phyloP scores from a whole-genome alignment of 2,888 invertebrate genomes.

The Sisyra terminalis region DNA sequence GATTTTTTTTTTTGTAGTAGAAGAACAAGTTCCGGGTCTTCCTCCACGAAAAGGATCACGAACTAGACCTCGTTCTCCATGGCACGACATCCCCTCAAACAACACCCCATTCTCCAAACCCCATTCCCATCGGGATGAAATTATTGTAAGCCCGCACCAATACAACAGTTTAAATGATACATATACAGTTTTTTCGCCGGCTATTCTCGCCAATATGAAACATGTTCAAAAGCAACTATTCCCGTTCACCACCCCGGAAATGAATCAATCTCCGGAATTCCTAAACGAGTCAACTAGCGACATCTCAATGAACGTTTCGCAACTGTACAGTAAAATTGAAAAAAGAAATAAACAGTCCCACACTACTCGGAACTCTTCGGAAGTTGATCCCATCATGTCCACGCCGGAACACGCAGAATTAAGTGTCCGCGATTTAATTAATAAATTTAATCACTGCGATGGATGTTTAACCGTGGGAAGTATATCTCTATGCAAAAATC shows the following conservation, averaged over 20 bases:
- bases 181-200: too few species aligned
- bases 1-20: conserved; percentile 7
- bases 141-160: conserved; percentile 7
- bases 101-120: conserved; percentile 15
- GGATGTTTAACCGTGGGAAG: conserved; percentile 14
- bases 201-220: too few species aligned
- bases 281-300: neutral
- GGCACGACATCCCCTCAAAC: conserved; percentile 20
- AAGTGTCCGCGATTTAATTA: conserved; percentile 20
- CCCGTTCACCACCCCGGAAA: too few species aligned
- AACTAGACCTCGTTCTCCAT: conserved; percentile 16
- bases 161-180: too few species aligned
- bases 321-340: conserved; percentile 9
- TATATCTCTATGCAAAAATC: conserved; percentile 11
- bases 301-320: conserved; percentile 9
- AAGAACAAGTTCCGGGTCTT: conserved; percentile 10
- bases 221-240: neutral
- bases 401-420: conserved; percentile 12
- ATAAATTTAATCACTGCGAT: conserved; percentile 20
- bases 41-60: conserved; percentile 8
- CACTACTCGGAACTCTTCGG: conserved; percentile 16
- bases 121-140: conserved; percentile 10
- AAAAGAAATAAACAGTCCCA: neutral
- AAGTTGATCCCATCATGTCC: conserved; percentile 12
- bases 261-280: too few species aligned